Base-by-base conservation (phyloP, 2,113 vertebrate species). In the Siphamia tubifer region DNA sequence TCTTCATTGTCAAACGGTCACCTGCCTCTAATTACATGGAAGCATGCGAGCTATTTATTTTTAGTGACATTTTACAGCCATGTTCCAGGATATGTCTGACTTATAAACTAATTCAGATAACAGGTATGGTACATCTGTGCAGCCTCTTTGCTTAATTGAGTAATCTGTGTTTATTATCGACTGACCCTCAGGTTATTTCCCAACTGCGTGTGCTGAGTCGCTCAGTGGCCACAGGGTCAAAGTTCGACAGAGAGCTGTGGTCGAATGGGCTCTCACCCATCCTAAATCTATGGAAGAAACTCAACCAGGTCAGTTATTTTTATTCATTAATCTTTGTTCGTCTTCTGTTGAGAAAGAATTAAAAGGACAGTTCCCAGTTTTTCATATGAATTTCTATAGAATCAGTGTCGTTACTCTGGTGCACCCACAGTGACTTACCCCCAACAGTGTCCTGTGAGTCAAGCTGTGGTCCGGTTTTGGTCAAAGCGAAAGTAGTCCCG, bases 191-290 rank as follows among this genome's bases (percentile, higher is more conserved):
- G 97, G 96, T 99, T 8, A 97, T 99, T 92, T 97, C 96, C 51
- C 95, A 98, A 60, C 93, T 99, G 73, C 94, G 94, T 65, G 92
- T 97, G 58, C 84, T 99, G 63, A 95, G 94, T 76, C 94, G 95
- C 58, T 94, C 94, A 1, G 92, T 95, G 34, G 93, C 94, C 27
- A 91, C 96, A 21, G 96, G 94, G 48, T 95, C 93, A 74, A 99
- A 96, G 89, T 99, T 99, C 68, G 96, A 99, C 81, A 92, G 97
- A 85, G 96, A 99, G 87, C 90, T 99, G 61, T 99, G 98, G 97
- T 95, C 95, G 5, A 93, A 91, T 68, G 95, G 96, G 48, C 94
- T 99, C 48, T 98, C 96, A 52, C 97, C 97, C 30, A 79, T 99
- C 51, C 96, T 99, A 69, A 95, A 92, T 77, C 88, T 99, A 9